Evolutionary conservation across 2,888 invertebrate species (phyloP).

Genomic region (Calliphora vomitoria): DNA sequence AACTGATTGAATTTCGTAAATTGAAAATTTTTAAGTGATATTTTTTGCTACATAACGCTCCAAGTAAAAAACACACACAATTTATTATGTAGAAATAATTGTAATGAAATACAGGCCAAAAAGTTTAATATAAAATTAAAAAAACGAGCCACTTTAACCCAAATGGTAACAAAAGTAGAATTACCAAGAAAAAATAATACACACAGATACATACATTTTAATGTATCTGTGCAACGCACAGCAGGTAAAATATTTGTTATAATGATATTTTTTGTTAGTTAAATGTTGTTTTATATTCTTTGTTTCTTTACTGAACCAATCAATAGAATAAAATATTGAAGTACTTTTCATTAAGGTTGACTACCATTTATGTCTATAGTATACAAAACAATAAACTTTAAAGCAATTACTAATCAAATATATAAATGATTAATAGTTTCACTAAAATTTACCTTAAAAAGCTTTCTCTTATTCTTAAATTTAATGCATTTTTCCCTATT

Average conservation of each 20-base stretch:
- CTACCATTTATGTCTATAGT: no score
- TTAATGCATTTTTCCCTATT: conserved; percentile 33
- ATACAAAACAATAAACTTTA: not conserved
- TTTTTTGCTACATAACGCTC: conserved; percentile 4
- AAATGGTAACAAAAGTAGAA: conserved; percentile 26
- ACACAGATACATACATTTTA: not conserved
- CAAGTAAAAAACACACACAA: not conserved
- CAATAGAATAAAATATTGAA: conserved; percentile 20
- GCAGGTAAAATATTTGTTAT: conserved; percentile 49
- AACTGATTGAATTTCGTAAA: conserved; percentile 46
- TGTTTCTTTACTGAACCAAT: not conserved
- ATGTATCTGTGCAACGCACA: conserved; percentile 6
- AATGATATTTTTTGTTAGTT: conserved; percentile 15
- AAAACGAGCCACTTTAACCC: conserved; percentile 21
- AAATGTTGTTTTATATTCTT: not conserved
- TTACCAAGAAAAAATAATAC: not conserved
- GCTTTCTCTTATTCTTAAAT: conserved; percentile 40
- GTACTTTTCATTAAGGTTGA: not conserved
- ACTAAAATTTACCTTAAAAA: conserved; percentile 29
- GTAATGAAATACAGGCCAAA: conserved; percentile 45
- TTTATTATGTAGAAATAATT: conserved; percentile 21
- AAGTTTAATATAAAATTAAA: not conserved
- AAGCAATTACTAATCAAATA: conserved; percentile 54
- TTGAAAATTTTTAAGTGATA: conserved; percentile 26
- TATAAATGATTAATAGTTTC: conserved; percentile 59